Evolutionary conservation across 2,113 vertebrate genomes (phyloP).

Genomic region (Nyctereutes procyonoides): DNA sequence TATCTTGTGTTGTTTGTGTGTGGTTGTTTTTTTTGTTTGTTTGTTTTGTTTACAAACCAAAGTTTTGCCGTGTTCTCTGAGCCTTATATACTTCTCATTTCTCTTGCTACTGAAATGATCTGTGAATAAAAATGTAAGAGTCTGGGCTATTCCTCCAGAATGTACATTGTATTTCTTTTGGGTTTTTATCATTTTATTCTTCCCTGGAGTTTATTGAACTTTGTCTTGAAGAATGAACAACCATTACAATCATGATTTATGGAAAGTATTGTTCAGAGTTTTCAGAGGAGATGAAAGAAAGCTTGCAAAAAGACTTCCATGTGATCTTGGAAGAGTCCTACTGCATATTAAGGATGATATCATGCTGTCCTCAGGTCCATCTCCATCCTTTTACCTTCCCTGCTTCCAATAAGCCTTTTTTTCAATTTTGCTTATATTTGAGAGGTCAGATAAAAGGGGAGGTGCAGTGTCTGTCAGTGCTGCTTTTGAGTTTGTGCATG

Average conservation of each 20-base stretch:
- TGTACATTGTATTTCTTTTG: conserved; percentile 14
- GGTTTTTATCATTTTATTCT: conserved; percentile 35
- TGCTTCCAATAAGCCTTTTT: neutral
- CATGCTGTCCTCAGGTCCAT: neutral
- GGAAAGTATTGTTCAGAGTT: neutral
- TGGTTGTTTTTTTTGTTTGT: no score
- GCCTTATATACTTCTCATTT: neutral
- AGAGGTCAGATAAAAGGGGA: neutral
- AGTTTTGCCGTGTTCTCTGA: neutral
- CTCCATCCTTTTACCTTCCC: neutral
- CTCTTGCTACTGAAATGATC: neutral
- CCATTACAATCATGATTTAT: neutral
- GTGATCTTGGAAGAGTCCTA: neutral
- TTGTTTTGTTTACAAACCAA: neutral
- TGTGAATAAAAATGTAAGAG: neutral
- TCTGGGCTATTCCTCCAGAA: neutral
- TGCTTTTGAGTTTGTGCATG: neutral
- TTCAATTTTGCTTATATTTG: conserved; percentile 12
- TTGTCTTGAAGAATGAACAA: neutral
- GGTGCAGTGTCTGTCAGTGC: neutral
- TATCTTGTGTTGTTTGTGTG: neutral
- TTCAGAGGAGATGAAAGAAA: neutral
- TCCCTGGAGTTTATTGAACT: neutral
- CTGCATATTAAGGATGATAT: fast-evolving
- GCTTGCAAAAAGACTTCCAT: neutral